Evolutionary conservation across 2,888 invertebrate species (phyloP).

Genomic region (Anthoptus insignis): DNA sequence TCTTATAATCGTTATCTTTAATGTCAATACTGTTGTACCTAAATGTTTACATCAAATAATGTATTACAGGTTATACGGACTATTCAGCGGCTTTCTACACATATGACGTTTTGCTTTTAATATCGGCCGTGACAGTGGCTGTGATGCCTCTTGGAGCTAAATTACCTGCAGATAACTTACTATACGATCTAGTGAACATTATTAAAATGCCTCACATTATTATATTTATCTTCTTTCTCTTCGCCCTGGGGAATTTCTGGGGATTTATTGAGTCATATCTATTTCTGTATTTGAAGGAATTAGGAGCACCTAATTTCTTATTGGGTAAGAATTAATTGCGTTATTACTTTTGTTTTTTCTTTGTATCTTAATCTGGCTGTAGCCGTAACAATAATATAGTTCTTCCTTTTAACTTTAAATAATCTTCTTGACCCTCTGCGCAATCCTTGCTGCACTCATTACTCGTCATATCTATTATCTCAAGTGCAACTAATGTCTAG

Average conservation of each 20-base stretch:
- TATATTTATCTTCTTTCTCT: constrained; percentile 93
- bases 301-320: constrained; percentile 94
- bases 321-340: constrained; percentile 86
- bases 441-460: constrained; percentile 38
- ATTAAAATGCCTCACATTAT: constrained; percentile 93
- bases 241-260: constrained; percentile 95
- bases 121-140: constrained; percentile 91
- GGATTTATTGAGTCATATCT: constrained; percentile 96
- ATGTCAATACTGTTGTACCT: constrained; percentile 67
- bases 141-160: constrained; percentile 93
- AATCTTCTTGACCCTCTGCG: constrained; percentile 23
- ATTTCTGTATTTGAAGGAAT: constrained; percentile 94
- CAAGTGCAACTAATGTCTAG: constrained; percentile 70
- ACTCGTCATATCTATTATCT: constrained; percentile 41
- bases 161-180: constrained; percentile 92
- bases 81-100: constrained; percentile 96
- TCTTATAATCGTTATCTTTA: constrained; percentile 74
- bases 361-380: constrained; percentile 22
- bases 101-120: constrained; percentile 90
- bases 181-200: constrained; percentile 91
- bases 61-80: constrained; percentile 91
- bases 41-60: constrained; percentile 66
- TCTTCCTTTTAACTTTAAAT: constrained; percentile 23
- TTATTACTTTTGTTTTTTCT: constrained; percentile 41
- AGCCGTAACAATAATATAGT: constrained; percentile 14